phyloP scores from a whole-genome alignment of 1,140 invertebrate genomes.

The Ceratina japonica region DNA sequence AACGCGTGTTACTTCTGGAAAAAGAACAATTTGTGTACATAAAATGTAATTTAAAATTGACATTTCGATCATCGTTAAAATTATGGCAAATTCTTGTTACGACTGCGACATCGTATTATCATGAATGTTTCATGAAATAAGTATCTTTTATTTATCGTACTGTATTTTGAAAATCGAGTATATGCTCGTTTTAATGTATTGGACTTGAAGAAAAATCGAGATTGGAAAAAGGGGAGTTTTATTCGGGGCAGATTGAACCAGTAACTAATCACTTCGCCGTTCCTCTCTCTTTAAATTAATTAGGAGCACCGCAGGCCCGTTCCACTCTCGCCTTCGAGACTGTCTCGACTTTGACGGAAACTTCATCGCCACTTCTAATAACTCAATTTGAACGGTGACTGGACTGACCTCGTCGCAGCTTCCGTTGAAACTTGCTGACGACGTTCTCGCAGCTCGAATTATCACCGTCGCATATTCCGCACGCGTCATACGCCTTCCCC shows the following conservation, averaged over 20 bases:
- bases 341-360: conserved; percentile 20
- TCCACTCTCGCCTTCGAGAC: neutral
- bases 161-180: too few species aligned
- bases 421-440: conserved; percentile 76
- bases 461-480: conserved; percentile 86
- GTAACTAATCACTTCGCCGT: conserved; percentile 18
- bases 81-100: too few species aligned
- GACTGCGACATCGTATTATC: too few species aligned
- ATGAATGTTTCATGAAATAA: too few species aligned
- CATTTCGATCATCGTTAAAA: neutral
- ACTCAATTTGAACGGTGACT: conserved; percentile 28
- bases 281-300: conserved; percentile 26
- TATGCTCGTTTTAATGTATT: too few species aligned
- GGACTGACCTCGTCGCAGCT: conserved; percentile 79
- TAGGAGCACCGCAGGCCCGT: neutral
- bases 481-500: conserved; percentile 80
- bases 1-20: conserved; percentile 80
- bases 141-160: too few species aligned
- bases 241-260: neutral
- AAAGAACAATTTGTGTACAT: conserved; percentile 8
- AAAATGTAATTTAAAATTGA: too few species aligned
- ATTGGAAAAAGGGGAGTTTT: neutral
- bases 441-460: conserved; percentile 82
- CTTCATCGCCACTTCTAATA: conserved; percentile 25
- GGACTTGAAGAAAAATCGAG: neutral